phyloP scores from a whole-genome alignment of 2,888 invertebrate species.

The Lapara coniferarum region DNA sequence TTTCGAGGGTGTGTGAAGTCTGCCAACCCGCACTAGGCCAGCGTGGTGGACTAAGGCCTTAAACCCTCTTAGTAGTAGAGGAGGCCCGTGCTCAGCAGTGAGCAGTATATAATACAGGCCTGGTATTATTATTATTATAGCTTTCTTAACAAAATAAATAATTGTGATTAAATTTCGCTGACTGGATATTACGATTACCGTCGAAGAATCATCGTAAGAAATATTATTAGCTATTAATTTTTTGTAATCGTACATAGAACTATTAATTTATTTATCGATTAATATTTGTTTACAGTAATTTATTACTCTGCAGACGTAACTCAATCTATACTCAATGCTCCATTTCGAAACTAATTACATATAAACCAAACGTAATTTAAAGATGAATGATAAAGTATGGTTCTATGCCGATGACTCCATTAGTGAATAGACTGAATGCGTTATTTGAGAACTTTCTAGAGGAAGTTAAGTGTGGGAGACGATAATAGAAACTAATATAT shows the following conservation, averaged over 20 bases:
- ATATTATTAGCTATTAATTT: neutral
- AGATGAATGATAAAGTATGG: conserved; percentile 16
- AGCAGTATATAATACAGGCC: no score
- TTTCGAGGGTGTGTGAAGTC: no score
- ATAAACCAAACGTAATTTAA: conserved; percentile 7
- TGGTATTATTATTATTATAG: no score
- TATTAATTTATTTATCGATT: neutral
- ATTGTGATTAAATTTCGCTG: no score
- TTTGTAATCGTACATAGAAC: neutral
- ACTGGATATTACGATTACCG: no score
- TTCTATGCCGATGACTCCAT: conserved; percentile 12
- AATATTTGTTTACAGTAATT: conserved; percentile 12
- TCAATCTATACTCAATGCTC: conserved; percentile 10
- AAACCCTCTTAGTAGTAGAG: no score
- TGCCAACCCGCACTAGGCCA: no score
- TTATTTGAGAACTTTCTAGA: conserved; percentile 70
- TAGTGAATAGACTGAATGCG: conserved; percentile 30
- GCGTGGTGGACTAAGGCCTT: no score
- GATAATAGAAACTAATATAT: conserved; percentile 67
- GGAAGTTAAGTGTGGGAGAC: conserved; percentile 56
- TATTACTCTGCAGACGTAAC: neutral
- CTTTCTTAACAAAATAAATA: no score
- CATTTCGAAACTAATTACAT: conserved; percentile 17
- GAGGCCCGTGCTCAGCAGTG: no score
- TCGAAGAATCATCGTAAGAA: neutral